Evolutionary conservation across 1,140 invertebrate genomes (phyloP), one percentile per base, ranked within the genome.

Genomic region (Campoletis sonorensis): DNA sequence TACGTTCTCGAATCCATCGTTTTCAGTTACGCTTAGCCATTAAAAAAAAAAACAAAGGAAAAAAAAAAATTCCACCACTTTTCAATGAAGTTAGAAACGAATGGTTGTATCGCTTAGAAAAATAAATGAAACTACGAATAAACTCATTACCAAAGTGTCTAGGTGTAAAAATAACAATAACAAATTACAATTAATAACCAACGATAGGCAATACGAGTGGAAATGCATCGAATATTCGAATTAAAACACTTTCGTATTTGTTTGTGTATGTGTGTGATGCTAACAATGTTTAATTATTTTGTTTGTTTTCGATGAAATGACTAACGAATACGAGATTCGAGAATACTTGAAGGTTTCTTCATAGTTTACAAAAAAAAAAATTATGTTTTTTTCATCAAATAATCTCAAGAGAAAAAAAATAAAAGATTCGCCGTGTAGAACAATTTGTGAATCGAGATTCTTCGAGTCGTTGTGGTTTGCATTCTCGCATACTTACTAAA

Each of bases 151-250:
- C 5, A 58, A 58, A 3, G 16, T 58, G 1, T 58, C 54, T n/a
- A 58, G 16, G 4, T 58, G 54, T 58, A 58, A 58, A 58, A 58
- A 21, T 58, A 58, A 58, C 54, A 13, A 58, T 58, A 58, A 58
- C 54, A 58, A 58, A 58, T 5, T 54, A n/a, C 49, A 54, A 16
- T 3, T n/a, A 54, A 13, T 54, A 54, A 54, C 15, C 15, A 16
- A 15, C 49, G 18, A 54, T 54, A 54, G 2, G 18, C 13, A 13
- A 10, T 16, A 54, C 49, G 18, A 54, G 49, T 16, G 13, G 49
- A 13, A 54, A 58, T 58, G 54, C 54, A 23, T 21, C 54, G 18
- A 58, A n/a, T 58, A n/a, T 58, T 58, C 21, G 54, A 23, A 23
- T n/a, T 58, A 5, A 58, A 58, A 45, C 40, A 45, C 40, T 45